Evolutionary conservation across 2,797 vertebrate species (phyloP).

Genomic region (Coendou prehensilis): DNA sequence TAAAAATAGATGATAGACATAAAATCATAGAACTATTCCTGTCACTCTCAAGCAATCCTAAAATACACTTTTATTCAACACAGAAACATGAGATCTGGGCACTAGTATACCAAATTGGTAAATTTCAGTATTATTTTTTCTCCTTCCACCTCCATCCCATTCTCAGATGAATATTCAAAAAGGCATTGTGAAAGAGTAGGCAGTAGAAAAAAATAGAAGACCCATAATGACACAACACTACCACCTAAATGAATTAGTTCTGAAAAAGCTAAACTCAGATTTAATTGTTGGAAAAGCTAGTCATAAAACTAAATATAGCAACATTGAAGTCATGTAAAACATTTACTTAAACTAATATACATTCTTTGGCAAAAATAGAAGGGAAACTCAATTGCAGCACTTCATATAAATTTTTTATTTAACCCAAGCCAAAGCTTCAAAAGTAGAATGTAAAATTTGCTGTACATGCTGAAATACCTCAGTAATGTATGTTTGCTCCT

Average conservation of each 20-base stretch:
- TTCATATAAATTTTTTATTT: slow-evolving; percentile 36
- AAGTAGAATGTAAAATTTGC: slow-evolving; percentile 72
- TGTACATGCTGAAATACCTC: slow-evolving; percentile 85
- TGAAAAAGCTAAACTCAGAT: background rate
- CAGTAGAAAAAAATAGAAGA: background rate
- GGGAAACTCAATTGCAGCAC: slow-evolving; percentile 33
- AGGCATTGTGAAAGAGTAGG: background rate
- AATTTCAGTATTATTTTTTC: slow-evolving; percentile 24
- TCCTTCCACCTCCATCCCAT: background rate
- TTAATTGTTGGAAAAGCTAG: background rate
- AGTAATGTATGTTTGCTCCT: slow-evolving; percentile 89
- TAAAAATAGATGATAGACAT: background rate
- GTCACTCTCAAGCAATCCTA: slow-evolving; percentile 43
- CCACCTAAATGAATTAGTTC: background rate
- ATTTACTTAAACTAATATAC: background rate
- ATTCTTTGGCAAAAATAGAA: slow-evolving; percentile 39
- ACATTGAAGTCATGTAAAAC: slow-evolving; percentile 30
- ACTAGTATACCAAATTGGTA: background rate
- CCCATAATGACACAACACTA: background rate
- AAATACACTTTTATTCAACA: slow-evolving; percentile 12
- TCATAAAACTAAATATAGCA: slow-evolving; percentile 56
- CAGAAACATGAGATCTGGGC: slow-evolving; percentile 7
- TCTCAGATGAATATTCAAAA: slow-evolving; percentile 56
- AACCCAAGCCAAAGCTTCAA: slow-evolving; percentile 74
- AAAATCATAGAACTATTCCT: slow-evolving; percentile 11